Evolutionary conservation across 2,797 vertebrate species (phyloP), one percentile per base, ranked within the genome.

Genomic region (Anguilla marmorata): DNA sequence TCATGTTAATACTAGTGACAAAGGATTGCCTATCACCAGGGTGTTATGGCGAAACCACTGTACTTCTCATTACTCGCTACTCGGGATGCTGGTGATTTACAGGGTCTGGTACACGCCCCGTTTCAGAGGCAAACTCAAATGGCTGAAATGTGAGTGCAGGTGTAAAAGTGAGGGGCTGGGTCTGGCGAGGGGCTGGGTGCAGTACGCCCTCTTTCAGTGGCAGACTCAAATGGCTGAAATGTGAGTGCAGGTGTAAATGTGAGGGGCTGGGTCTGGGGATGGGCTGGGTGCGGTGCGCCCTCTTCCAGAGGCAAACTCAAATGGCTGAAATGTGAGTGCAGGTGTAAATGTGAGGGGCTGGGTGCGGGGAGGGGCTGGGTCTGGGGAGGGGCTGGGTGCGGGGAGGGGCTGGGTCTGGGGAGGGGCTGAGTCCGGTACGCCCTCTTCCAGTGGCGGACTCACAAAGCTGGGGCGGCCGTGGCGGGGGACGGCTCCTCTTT

Each of bases 401-500:
- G 54, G 4, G 60, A n/a, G 60, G 60, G 24, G 60, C 24, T 63
- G 60, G 19, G 19, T 14, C 58, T 16, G 56, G 11, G 1, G 7
- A 7, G 52, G 14, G 6, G 7, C 14, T 56, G 14, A 2, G 52
- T 56, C 1, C 6, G 52, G 52, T 56, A 14, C 33, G 33, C 33
- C 37, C 37, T 60, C 16, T 24, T 19, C 27, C 66, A 79, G 33
- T 3, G 33, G 19, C 19, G 2, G 16, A 91, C 97, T 95, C 95
- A 98, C 99, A 97, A 97, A 79, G 96, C 85, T 0, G 96, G 92
- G 6, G 24, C 5, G 12, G 37, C 21, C 0, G 37, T 0, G 8
- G 7, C 79, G n/a, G 79, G 6, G 79, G 93, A 86, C 0, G 92
- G 87, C 37, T 98, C 97, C 33, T 99, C 98, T 93, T 97, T 99